Conservation (phyloP, 2,797 vertebrate genomes). For the Neomorphus geoffroyi region DNA sequence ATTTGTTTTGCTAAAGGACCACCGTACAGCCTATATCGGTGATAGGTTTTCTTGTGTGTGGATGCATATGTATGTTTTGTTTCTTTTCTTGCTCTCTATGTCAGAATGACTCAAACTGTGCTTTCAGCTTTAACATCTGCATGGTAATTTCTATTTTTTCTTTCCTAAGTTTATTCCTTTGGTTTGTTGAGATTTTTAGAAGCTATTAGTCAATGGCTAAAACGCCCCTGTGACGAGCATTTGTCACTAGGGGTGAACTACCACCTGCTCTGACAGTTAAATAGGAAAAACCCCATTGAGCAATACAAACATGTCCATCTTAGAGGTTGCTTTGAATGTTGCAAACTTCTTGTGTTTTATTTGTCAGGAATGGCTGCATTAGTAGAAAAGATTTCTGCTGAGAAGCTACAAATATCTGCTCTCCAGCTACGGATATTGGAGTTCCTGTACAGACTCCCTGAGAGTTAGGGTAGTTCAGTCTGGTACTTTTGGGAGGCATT, state of each 20-base stretch:
- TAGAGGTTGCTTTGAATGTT: neutral
- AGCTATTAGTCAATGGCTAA: neutral
- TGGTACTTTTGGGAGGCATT: neutral
- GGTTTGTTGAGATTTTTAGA: neutral
- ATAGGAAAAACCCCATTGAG: neutral
- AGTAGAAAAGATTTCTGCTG: neutral
- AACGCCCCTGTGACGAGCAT: accelerated
- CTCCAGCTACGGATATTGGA: neutral
- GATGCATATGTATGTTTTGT: neutral
- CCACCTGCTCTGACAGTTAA: neutral
- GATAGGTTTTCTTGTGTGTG: neutral
- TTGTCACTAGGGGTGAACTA: neutral
- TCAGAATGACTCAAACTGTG: neutral
- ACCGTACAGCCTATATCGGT: neutral
- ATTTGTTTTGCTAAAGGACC: neutral
- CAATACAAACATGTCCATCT: neutral
- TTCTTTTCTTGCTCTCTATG: neutral
- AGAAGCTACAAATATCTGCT: neutral
- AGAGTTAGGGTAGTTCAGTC: neutral
- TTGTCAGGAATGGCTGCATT: neutral
- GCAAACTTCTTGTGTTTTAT: neutral
- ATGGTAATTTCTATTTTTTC: neutral
- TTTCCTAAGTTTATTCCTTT: neutral
- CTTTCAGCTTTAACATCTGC: neutral
- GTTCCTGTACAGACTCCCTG: neutral